These are phyloP conservation scores for Luidia sarsii DNA, from an alignment of 53 echinoderm and acorn worm species.

Conservation along the genomic window DNA sequence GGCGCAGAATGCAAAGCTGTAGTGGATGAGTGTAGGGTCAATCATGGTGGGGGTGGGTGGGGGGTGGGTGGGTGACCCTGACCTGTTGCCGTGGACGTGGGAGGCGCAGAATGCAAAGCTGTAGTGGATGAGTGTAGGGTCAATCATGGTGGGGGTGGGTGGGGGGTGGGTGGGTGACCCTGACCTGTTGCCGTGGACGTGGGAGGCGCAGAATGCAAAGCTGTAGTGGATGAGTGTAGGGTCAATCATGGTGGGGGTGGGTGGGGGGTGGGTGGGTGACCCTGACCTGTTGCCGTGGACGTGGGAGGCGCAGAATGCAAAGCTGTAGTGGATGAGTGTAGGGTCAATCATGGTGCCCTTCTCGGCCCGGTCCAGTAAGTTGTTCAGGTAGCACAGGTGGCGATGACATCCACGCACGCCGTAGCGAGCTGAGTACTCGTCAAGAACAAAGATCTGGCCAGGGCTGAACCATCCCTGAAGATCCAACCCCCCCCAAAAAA, in stretches of 20 bases:
- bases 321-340: slow-evolving; percentile 99
- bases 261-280: not conserved
- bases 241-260: slow-evolving; percentile 98
- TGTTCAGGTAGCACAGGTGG: slow-evolving; percentile 92
- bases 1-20: slow-evolving; percentile 99
- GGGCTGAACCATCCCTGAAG: slow-evolving; percentile 99
- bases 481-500: no score
- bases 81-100: slow-evolving; percentile 99
- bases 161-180: not conserved
- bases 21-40: slow-evolving; percentile 98
- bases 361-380: slow-evolving; percentile 96
- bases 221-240: slow-evolving; percentile 99
- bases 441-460: slow-evolving; percentile 98
- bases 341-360: slow-evolving; percentile 98
- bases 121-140: slow-evolving; percentile 98
- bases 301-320: slow-evolving; percentile 99
- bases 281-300: slow-evolving; percentile 94
- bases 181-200: slow-evolving; percentile 97
- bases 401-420: slow-evolving; percentile 98
- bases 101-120: slow-evolving; percentile 99
- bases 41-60: no score
- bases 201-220: slow-evolving; percentile 99
- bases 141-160: slow-evolving; percentile 99
- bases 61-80: no score
- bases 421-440: slow-evolving; percentile 97